Evolutionary conservation across 2,113 vertebrate genomes (phyloP), one percentile per base, ranked within the genome.

Genomic region (Cephalophus harveyi): DNA sequence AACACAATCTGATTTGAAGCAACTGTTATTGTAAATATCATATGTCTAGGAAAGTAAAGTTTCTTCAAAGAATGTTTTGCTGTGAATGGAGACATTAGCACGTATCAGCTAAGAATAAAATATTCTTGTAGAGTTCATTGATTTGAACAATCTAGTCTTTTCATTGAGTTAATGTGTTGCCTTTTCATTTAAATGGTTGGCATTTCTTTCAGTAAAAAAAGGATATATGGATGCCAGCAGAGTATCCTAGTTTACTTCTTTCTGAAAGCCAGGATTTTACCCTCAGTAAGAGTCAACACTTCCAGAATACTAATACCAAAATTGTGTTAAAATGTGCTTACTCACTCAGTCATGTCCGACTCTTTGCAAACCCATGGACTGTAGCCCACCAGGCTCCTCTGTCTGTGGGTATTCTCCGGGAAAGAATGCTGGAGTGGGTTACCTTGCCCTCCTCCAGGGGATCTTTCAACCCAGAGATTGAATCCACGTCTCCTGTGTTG

Each of bases 261-360:
- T 88, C 74, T 96, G 97, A 98, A 99, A 98, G 91, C 97, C 94
- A 98, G 83, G 93, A 97, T 98, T 98, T 98, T 97, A 96, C 64
- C 95, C 91, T 97, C 27, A 36, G 84, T 59, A 98, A 95, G 97
- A 98, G 88, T 99, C 98, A 98, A 97, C 97, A 98, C 55, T 98
- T 99, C 87, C 79, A 94, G 87, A 71, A 91, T 98, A 96, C 76
- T 98, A 98, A 98, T 96, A 97, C 91, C 93, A 98, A 98, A 95
- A 86, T 98, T 98, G 83, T 96, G 95, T 98, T 99, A 98, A 98
- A 99, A 99, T 40, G 5, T 74, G n/a, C 36, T 74, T 74, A 74
- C 19, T 40, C 67, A 40, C 19, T 74, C 36, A 74, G 67, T 40
- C 21, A 23, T 74, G 19, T 40, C 67, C 0, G 5, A 25, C 67